Conservation (phyloP, 2,888 invertebrate genomes). For the Syrphus vitripennis region DNA sequence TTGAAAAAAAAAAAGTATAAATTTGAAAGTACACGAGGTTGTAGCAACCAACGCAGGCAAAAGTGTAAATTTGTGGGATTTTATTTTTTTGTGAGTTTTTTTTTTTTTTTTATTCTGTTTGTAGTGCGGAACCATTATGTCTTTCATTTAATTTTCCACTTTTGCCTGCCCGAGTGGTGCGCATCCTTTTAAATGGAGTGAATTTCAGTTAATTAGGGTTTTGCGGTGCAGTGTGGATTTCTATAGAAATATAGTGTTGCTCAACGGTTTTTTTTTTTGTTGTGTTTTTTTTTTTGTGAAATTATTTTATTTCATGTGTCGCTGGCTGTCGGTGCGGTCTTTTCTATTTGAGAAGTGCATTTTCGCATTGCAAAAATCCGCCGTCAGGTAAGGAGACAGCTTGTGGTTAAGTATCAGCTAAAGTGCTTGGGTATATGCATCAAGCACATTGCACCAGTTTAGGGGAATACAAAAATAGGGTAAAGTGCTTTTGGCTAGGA, state of each 20-base stretch:
- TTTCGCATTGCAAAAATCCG: slow-evolving; percentile 33
- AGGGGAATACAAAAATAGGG: neutral
- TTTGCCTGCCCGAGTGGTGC: slow-evolving; percentile 41
- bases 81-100: neutral
- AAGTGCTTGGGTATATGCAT: slow-evolving; percentile 11
- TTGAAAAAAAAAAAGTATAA: neutral
- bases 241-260: slow-evolving; percentile 23
- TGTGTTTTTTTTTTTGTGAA: neutral
- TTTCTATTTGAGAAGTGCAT: slow-evolving; percentile 53
- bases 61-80: slow-evolving; percentile 54
- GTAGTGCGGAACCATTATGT: slow-evolving; percentile 43
- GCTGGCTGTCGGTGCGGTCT: slow-evolving; percentile 11
- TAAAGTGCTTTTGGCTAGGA: neutral
- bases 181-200: slow-evolving; percentile 45
- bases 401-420: slow-evolving; percentile 12
- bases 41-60: slow-evolving; percentile 14
- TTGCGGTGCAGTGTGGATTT: slow-evolving; percentile 44
- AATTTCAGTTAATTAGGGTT: slow-evolving; percentile 67
- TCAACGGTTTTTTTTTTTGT: neutral
- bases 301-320: slow-evolving; percentile 23
- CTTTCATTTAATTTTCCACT: slow-evolving; percentile 48
- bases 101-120: slow-evolving; percentile 5
- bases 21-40: slow-evolving; percentile 11
- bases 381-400: slow-evolving; percentile 48
- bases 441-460: neutral